phyloP scores from a whole-genome alignment of 2,113 vertebrate species.

The Elachura formosa region DNA sequence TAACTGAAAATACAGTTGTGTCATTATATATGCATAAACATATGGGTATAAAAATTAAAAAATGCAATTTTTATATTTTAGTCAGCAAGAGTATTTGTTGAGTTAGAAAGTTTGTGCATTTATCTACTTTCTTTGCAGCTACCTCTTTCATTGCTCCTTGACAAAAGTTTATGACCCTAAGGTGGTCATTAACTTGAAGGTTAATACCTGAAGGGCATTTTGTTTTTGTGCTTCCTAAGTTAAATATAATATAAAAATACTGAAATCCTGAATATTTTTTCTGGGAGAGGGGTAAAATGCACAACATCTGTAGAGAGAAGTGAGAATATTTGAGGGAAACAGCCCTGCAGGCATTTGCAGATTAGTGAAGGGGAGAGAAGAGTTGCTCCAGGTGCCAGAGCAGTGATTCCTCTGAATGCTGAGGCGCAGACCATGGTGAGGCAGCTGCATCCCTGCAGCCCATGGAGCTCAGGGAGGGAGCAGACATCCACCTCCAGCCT shows the following conservation, averaged over 20 bases:
- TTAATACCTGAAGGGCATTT: background rate
- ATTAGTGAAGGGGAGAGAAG: too few relatives aligned
- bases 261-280: background rate
- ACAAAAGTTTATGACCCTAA: background rate
- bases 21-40: background rate
- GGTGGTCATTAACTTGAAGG: background rate
- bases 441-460: background rate
- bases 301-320: background rate
- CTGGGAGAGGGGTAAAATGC: background rate
- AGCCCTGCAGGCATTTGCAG: background rate
- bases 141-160: background rate
- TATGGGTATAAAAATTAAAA: background rate
- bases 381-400: background rate
- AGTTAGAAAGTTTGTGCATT: background rate
- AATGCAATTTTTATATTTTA: background rate
- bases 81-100: background rate
- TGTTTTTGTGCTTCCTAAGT: background rate
- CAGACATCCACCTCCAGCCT: background rate
- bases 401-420: background rate
- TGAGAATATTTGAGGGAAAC: background rate
- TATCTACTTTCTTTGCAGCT: background rate
- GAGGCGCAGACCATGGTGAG: background rate
- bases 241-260: background rate
- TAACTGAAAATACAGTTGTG: background rate
- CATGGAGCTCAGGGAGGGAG: accelerated